Evolutionary conservation across 1,140 invertebrate genomes (phyloP), one percentile per base, ranked within the genome.

Genomic region (Cephus cinctus): DNA sequence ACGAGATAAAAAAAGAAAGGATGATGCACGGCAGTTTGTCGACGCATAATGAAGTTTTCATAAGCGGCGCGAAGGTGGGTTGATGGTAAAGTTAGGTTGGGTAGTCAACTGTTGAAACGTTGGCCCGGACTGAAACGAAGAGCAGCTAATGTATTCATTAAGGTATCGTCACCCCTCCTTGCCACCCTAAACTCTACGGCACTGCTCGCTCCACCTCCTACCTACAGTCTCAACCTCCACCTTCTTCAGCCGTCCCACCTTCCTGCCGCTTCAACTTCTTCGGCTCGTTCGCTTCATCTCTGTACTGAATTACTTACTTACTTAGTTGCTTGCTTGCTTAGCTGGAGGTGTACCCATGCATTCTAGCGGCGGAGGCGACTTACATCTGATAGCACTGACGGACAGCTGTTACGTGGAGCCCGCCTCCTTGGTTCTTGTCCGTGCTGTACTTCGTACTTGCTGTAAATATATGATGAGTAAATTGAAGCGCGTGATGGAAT

Each of bases 81-180:
- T 15, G 34, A 18, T 36, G 34, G 34, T 14, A 18, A 36, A 36
- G 34, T 12, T 36, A 18, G 34, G 14, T 9, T 3, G 3, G 9
- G 27, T 30, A 18, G 8, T 36, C 34, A 18, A 12, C 9, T 18
- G 12, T 5, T 35, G 34, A 35, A 14, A 16, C 34, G 12, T 35
- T 16, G 34, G n/a, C n/a, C 12, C 15, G 34, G 11, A n/a, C 14
- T 15, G 9, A 36, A 36, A 18, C 34, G 34, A 36, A 36, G 2
- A 36, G 34, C 34, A 18, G 34, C 19, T 36, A 36, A 36, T 36
- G 34, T 36, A 36, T 36, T 36, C 34, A 36, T 36, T n/a, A 36
- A 36, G 14, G 34, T 36, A 15, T 36, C 9, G 19, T 18, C 34
- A 36, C 34, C 11, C 14, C 34, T 15, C 34, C 19, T 36, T 18